A percentile compares a stretch with the other conserved stretches of the same genome.
Evolutionary conservation across 2,888 invertebrate genomes (phyloP).

Genomic region (Caenorhabditis doughertyi): DNA sequence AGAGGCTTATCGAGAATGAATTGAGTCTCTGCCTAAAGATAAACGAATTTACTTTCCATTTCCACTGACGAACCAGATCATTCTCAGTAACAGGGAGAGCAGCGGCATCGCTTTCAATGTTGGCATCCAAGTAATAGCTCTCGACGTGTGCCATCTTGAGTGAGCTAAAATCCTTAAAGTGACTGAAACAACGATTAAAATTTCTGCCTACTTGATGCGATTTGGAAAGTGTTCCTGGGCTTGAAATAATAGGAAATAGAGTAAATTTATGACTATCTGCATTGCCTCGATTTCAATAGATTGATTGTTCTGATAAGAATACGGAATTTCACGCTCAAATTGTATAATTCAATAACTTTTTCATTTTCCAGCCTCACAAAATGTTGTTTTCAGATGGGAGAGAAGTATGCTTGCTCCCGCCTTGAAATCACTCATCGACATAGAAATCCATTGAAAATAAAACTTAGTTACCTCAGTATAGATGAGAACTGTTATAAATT

Average conservation of each 20-base stretch:
- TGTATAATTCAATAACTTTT: no score
- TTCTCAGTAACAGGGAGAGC: slow-evolving; percentile 16
- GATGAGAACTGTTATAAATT: no score
- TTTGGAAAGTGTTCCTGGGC: slow-evolving; percentile 21
- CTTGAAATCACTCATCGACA: no score
- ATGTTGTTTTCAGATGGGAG: no score
- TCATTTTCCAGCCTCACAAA: no score
- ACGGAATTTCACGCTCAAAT: background rate
- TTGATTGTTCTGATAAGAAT: background rate
- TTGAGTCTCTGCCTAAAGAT: slow-evolving; percentile 8
- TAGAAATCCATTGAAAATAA: no score
- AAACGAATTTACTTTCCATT: no score
- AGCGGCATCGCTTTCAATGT: slow-evolving; percentile 33
- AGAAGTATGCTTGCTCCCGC: no score
- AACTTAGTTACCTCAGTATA: no score
- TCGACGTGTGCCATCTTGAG: slow-evolving; percentile 56
- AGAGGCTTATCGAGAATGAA: slow-evolving; percentile 41
- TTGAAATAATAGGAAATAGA: slow-evolving; percentile 3
- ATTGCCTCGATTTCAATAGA: background rate
- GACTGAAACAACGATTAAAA: background rate
- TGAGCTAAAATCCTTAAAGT: background rate
- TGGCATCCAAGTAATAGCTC: slow-evolving; percentile 54
- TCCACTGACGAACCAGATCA: slow-evolving; percentile 7
- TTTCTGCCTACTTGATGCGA: slow-evolving; percentile 29
- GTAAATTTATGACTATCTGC: background rate